A percentile compares a stretch with the other conserved stretches of the same genome.
Conservation (phyloP, 1,140 invertebrate species). For the Tenebrio molitor region DNA sequence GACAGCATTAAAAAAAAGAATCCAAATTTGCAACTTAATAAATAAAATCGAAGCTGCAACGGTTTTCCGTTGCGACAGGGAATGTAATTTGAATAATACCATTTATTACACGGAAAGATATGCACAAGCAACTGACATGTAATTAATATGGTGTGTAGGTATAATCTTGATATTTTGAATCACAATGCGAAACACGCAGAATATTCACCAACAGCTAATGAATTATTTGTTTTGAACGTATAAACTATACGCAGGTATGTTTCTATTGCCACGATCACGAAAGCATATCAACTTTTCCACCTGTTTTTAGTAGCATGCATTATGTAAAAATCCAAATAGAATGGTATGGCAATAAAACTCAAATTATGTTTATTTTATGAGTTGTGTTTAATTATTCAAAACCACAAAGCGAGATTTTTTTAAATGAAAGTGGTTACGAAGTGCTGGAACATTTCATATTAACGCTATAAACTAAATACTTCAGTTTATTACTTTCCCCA, state of each 20-base stretch:
- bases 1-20: neutral
- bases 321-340: too few species aligned
- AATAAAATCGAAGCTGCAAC: neutral
- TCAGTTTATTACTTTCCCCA: too few species aligned
- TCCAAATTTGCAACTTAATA: neutral
- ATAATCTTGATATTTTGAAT: slow-evolving; percentile 45
- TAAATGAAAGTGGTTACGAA: too few species aligned
- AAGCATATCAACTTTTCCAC: neutral
- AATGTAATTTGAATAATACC: slow-evolving; percentile 16
- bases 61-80: neutral
- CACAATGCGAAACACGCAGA: slow-evolving; percentile 47
- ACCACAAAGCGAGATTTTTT: too few species aligned
- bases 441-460: too few species aligned
- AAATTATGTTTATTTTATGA: too few species aligned
- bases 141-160: slow-evolving; percentile 48
- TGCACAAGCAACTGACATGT: slow-evolving; percentile 49
- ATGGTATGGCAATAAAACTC: too few species aligned
- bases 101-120: slow-evolving; percentile 31
- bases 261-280: neutral
- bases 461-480: too few species aligned
- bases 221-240: slow-evolving; percentile 44
- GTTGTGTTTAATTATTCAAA: too few species aligned
- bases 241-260: neutral
- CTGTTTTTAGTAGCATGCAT: neutral
- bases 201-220: slow-evolving; percentile 35